Percentiles rank a stretch among this genome's conserved stretches.
Evolutionary conservation across 2,888 invertebrate genomes (phyloP).

Genomic region (Listrodromus nycthemerus): DNA sequence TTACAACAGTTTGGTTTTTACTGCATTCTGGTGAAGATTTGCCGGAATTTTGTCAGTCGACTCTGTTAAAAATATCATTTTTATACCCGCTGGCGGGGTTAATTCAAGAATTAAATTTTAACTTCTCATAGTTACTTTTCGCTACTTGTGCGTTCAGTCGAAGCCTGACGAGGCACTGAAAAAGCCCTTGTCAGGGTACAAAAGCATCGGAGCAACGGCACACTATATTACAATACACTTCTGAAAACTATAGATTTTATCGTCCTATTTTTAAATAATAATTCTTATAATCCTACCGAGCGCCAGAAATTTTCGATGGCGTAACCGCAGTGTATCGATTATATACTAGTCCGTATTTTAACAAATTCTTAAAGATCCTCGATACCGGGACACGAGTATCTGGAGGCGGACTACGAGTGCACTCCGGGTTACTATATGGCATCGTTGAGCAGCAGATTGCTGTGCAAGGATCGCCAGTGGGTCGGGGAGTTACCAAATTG

Average conservation of each 20-base stretch:
- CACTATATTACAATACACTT: no score
- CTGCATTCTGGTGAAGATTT: no score
- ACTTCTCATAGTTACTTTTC: no score
- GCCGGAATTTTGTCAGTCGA: no score
- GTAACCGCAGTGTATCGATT: neutral
- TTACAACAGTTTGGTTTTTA: no score
- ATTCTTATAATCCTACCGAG: neutral
- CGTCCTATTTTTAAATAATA: neutral
- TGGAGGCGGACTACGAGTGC: conserved; percentile 83
- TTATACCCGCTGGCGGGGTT: no score
- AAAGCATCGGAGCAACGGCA: no score
- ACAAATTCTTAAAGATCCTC: conserved; percentile 77
- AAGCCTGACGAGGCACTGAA: no score
- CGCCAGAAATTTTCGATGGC: neutral
- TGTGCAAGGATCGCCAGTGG: conserved; percentile 81
- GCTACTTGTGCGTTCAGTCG: no score
- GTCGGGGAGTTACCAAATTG: conserved; percentile 80
- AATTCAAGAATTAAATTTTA: neutral
- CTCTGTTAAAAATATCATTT: no score
- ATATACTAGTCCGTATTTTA: neutral
- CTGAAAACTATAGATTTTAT: no score
- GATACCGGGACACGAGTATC: conserved; percentile 81
- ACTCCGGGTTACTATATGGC: conserved; percentile 78
- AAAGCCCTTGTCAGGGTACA: no score
- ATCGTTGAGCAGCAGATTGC: conserved; percentile 74